These are phyloP conservation scores for Drosophila helvetica DNA, from an alignment of 2,888 invertebrate species.

Conservation along the genomic window DNA sequence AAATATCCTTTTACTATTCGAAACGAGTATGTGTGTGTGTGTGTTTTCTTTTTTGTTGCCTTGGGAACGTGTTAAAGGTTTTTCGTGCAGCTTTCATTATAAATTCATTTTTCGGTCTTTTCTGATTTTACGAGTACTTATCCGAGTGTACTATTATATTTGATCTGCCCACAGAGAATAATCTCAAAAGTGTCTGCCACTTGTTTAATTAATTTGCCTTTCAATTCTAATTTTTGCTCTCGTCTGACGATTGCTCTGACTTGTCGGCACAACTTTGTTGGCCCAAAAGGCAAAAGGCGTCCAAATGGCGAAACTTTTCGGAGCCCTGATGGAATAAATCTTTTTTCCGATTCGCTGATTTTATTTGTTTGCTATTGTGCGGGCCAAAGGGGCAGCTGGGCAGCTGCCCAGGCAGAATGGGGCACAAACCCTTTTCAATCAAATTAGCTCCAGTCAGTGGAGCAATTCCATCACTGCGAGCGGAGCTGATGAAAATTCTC, in stretches of 20 bases:
- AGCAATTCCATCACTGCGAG: conserved; percentile 60
- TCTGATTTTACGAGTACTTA: not conserved
- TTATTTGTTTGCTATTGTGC: conserved; percentile 56
- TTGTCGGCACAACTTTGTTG: not conserved
- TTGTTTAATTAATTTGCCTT: conserved; percentile 42
- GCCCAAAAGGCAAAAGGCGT: conserved; percentile 15
- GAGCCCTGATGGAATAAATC: conserved; percentile 45
- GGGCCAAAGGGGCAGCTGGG: not conserved
- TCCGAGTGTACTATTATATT: conserved; percentile 4
- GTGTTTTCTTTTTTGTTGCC: not conserved
- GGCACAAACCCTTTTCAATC: conserved; percentile 69
- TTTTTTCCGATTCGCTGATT: conserved; percentile 58
- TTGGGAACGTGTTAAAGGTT: conserved; percentile 3
- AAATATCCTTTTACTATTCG: not conserved
- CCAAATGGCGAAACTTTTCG: conserved; percentile 34
- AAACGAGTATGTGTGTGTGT: not conserved
- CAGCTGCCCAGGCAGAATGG: not conserved
- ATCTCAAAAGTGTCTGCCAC: conserved; percentile 23
- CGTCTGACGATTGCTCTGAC: conserved; percentile 16
- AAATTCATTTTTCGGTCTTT: not conserved
- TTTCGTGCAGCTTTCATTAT: not conserved
- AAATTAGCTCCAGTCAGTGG: conserved; percentile 56
- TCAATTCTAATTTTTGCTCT: conserved; percentile 25
- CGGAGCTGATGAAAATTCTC: conserved; percentile 35
- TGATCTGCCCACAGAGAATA: conserved; percentile 3